phyloP scores from a whole-genome alignment of 2,888 invertebrate species.

The Opisthograptis luteolata region DNA sequence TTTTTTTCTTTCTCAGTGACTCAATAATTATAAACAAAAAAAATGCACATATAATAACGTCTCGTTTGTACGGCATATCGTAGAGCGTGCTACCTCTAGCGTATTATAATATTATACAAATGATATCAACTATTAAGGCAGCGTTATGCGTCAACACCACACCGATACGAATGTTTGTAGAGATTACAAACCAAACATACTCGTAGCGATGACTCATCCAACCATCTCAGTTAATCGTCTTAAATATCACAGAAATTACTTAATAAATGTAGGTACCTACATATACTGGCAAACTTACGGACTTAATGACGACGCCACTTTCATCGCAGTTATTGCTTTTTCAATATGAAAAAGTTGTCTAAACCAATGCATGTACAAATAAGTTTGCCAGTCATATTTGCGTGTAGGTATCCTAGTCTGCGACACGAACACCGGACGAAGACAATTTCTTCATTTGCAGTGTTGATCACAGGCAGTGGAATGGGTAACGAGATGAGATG shows the following conservation, averaged over 20 bases:
- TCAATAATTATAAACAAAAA: not conserved
- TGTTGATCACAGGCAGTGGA: conserved; percentile 78
- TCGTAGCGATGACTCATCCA: conserved; percentile 61
- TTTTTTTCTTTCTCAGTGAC: too few relatives aligned
- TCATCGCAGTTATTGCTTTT: not conserved
- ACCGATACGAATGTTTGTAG: conserved; percentile 41
- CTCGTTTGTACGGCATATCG: conserved; percentile 5
- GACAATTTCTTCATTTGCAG: conserved; percentile 70
- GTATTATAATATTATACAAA: conserved; percentile 11
- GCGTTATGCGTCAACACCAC: conserved; percentile 51
- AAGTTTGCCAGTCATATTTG: conserved; percentile 22
- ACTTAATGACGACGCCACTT: not conserved
- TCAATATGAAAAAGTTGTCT: conserved; percentile 4
- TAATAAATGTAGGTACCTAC: conserved; percentile 31
- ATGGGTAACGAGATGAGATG: conserved; percentile 60
- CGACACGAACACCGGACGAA: conserved; percentile 73
- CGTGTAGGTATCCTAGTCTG: conserved; percentile 48
- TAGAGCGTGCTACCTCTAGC: not conserved
- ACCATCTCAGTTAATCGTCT: conserved; percentile 63
- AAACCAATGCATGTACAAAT: not conserved
- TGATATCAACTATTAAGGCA: conserved; percentile 25
- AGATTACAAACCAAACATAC: conserved; percentile 64
- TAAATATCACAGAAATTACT: conserved; percentile 78
- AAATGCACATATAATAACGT: not conserved
- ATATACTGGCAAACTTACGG: conserved; percentile 25